These are phyloP conservation scores for Fregetta grallaria DNA, from an alignment of 2,113 vertebrate genomes.

Conservation along the genomic window DNA sequence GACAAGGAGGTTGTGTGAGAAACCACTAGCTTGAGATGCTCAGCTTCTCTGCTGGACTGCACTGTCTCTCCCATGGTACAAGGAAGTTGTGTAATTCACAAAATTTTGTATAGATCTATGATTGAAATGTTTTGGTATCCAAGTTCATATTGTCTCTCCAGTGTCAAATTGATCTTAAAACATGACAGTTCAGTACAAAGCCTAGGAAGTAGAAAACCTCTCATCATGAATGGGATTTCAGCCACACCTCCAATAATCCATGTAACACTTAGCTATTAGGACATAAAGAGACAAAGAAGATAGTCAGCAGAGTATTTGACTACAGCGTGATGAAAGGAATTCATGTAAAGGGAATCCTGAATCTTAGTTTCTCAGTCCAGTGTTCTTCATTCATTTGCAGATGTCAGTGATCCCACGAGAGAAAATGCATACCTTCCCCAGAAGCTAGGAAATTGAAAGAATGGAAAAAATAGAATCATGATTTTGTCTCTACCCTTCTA, in stretches of 20 bases:
- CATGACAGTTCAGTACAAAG: background rate
- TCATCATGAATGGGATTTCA: background rate
- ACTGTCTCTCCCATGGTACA: background rate
- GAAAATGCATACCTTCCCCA: background rate
- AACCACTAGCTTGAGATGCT: background rate
- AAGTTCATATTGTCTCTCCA: background rate
- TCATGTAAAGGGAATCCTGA: background rate
- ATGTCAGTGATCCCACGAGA: background rate
- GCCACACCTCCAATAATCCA: background rate
- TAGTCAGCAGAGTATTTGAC: background rate
- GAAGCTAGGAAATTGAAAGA: background rate
- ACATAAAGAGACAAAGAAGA: background rate
- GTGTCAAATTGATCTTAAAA: background rate
- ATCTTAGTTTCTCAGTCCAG: background rate
- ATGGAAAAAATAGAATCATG: background rate
- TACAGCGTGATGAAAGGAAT: background rate
- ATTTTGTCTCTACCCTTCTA: background rate
- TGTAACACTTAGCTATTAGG: background rate
- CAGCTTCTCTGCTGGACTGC: background rate
- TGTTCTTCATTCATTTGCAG: background rate
- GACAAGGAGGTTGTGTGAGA: background rate
- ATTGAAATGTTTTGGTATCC: background rate
- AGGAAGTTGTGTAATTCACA: background rate
- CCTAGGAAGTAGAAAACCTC: background rate
- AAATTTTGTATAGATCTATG: background rate